Evolutionary conservation across 2,797 vertebrate species (phyloP).

Genomic region (Buceros bicornis): DNA sequence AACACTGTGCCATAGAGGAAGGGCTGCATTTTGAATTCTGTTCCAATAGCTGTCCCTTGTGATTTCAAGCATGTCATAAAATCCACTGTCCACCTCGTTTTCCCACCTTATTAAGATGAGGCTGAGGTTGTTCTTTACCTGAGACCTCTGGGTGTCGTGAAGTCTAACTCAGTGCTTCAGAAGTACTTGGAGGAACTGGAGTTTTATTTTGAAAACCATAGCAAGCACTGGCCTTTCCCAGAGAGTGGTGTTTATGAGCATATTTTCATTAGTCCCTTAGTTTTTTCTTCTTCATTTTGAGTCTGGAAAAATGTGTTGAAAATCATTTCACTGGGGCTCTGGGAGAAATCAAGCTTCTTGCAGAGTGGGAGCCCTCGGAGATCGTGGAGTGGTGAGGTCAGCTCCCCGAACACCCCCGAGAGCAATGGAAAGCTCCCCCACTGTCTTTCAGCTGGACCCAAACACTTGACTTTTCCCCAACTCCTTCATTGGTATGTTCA

Average conservation of each 20-base stretch:
- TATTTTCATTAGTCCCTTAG: conserved; percentile 33
- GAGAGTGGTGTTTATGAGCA: conserved; percentile 32
- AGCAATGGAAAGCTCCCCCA: background rate
- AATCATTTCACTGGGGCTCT: conserved; percentile 1
- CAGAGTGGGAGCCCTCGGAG: background rate
- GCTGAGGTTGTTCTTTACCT: background rate
- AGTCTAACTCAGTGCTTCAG: background rate
- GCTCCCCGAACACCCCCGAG: background rate
- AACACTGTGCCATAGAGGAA: conserved; percentile 34
- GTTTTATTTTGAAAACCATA: conserved; percentile 34
- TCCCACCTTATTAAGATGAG: conserved; percentile 35
- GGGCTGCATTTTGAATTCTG: conserved; percentile 39
- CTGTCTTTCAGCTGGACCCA: background rate
- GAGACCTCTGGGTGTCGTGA: conserved; percentile 3
- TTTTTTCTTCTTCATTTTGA: background rate
- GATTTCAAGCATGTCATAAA: conserved; percentile 49
- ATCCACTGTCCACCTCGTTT: conserved; percentile 45
- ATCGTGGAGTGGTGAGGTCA: background rate
- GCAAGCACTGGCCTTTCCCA: background rate
- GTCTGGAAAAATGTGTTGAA: conserved; percentile 46
- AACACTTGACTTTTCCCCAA: background rate
- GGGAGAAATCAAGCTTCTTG: conserved; percentile 40
- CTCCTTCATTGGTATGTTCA: background rate
- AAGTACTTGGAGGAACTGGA: background rate
- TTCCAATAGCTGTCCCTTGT: background rate